phyloP scores from a whole-genome alignment of 2,888 invertebrate genomes.

The Cantharis flavilabris region DNA sequence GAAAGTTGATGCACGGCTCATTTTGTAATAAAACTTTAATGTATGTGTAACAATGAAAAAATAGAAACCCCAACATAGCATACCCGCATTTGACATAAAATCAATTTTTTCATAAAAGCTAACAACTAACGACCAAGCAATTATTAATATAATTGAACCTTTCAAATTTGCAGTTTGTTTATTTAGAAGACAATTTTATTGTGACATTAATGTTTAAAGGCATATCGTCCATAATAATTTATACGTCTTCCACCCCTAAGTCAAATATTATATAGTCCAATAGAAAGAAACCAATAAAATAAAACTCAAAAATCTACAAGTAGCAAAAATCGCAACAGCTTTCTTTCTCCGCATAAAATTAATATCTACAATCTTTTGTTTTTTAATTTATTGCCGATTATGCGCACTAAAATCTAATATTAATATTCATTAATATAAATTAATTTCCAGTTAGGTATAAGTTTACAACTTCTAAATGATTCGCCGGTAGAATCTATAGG shows the following conservation, averaged over 20 bases:
- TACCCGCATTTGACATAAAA: background rate
- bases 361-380: background rate
- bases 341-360: background rate
- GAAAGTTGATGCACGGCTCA: background rate
- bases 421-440: background rate
- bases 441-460: background rate
- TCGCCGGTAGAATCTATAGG: background rate
- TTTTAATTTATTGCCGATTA: background rate
- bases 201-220: background rate
- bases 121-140: background rate
- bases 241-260: background rate
- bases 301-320: background rate
- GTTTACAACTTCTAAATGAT: background rate
- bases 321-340: background rate
- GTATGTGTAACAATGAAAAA: background rate
- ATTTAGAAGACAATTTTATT: background rate
- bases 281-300: background rate
- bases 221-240: background rate
- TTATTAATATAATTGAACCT: background rate
- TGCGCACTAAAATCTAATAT: background rate
- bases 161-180: background rate
- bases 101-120: background rate
- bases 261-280: background rate
- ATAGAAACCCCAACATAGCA: background rate
- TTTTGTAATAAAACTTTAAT: constrained; percentile 2